Base-by-base conservation (phyloP, 1,140 invertebrate species). In the Trissolcus basalis region DNA sequence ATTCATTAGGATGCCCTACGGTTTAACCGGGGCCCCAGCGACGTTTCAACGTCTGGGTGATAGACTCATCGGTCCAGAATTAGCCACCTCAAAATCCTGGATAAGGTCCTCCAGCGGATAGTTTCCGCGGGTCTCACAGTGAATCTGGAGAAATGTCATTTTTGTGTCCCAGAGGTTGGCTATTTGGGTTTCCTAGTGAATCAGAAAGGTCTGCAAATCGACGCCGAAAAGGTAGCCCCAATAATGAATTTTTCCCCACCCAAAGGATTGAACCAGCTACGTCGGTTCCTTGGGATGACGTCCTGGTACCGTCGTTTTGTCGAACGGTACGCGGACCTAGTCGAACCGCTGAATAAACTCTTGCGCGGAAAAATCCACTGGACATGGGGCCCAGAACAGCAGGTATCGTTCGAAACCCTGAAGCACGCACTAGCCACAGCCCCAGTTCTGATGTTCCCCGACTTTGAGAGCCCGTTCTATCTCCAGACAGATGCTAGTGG, bases 291-390 rank as follows among this genome's bases (percentile, higher is more conserved):
- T 5, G 86, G 85, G 0, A 69, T 88, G 13, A 36, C 70, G 0
- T 80, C 79, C 1, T 88, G 80, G 56, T 89, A 87, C 45, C 67
- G 86, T 4, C 56, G 80, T 5, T 89, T 87, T 54, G 80, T 88
- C 16, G 71, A 71, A 0, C 56, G 83, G 13, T 82, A 83, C 13
- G 61, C 85, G 0, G 61, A 63, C 12, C 49, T 82, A 0, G 54
- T 80, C 0, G 72, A 81, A 44, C 85, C 87, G 0, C 56, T 89
- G 12, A 65, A 47, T 7, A 64, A 64, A 15, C 63, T 70, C 4
- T 11, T 59, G 4, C 10, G 35, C 0, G 48, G 41, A 19, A 15
- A 36, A 1, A 11, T 6, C 0, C n/a, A 12, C 10, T 72, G 69
- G 60, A 33, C 0, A 0, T 72, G 69, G 54, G 13, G 11, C 6